phyloP scores from a whole-genome alignment of 2,797 vertebrate genomes.

The Bovichtus diacanthus region DNA sequence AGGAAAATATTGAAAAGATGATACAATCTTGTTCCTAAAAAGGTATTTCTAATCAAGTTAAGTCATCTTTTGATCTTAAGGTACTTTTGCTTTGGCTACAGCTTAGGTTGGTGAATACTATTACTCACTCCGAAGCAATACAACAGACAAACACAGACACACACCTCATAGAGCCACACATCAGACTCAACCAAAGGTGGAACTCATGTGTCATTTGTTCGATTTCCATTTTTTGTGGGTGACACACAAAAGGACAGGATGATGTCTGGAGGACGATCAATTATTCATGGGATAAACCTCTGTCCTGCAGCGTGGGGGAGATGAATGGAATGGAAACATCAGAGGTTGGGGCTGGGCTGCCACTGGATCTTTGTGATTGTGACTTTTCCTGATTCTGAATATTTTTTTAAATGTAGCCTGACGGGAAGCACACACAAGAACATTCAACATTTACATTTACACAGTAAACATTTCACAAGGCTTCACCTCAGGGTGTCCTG shows the following conservation, averaged over 20 bases:
- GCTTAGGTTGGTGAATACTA: background rate
- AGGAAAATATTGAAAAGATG: background rate
- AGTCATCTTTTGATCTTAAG: background rate
- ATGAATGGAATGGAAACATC: background rate
- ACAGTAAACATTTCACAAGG: background rate
- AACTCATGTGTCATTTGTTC: background rate
- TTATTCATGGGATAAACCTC: slow-evolving; percentile 24
- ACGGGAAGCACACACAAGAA: background rate
- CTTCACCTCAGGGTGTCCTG: background rate
- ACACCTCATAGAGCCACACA: background rate
- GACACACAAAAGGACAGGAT: background rate
- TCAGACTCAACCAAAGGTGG: background rate
- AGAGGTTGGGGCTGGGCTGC: background rate
- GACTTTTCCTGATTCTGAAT: background rate
- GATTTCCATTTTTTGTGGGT: slow-evolving; percentile 15
- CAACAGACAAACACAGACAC: background rate
- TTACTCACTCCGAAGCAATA: background rate
- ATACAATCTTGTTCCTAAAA: background rate
- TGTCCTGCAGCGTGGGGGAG: background rate
- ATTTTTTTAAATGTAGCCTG: slow-evolving; percentile 5
- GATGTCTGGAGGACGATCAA: slow-evolving; percentile 24
- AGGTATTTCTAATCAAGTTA: background rate
- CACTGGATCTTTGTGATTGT: background rate
- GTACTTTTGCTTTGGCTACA: background rate
- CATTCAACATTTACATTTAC: background rate